These are phyloP conservation scores for Molossus molossus DNA, from an alignment of 2,797 vertebrate genomes.

Conservation along the genomic window DNA sequence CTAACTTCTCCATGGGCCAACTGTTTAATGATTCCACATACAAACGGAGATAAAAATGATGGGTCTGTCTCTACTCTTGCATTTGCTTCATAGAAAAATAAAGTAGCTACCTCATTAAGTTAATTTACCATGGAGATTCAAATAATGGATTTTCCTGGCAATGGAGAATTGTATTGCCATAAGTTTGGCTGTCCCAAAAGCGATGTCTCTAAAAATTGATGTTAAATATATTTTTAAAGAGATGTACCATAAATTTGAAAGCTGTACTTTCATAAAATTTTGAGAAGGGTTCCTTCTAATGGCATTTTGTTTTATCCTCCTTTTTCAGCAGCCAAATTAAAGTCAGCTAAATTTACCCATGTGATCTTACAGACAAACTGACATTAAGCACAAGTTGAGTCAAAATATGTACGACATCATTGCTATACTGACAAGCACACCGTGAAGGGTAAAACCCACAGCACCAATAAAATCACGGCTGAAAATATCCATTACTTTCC, in stretches of 20 bases:
- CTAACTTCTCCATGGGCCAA: not conserved
- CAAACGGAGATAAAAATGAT: not conserved
- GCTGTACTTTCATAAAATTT: constrained; percentile 41
- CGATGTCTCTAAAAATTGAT: constrained; percentile 54
- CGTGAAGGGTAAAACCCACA: constrained; percentile 61
- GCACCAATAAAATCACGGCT: constrained; percentile 66
- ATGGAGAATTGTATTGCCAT: constrained; percentile 50
- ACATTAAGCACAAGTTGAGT: constrained; percentile 65
- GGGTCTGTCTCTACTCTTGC: constrained; percentile 4
- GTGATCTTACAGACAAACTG: constrained; percentile 54
- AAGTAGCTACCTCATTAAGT: constrained; percentile 43
- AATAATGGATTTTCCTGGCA: constrained; percentile 36
- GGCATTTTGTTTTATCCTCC: constrained; percentile 47
- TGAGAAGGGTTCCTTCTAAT: not conserved
- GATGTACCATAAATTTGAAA: constrained; percentile 34
- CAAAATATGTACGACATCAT: constrained; percentile 48
- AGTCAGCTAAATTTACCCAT: constrained; percentile 16
- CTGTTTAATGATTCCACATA: not conserved
- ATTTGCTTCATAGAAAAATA: constrained; percentile 63
- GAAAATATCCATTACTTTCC: constrained; percentile 81
- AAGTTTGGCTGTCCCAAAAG: constrained; percentile 39
- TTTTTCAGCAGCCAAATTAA: constrained; percentile 49
- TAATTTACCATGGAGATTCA: constrained; percentile 55
- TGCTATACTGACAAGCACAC: constrained; percentile 34
- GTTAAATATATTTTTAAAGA: constrained; percentile 47